phyloP scores from a whole-genome alignment of 1,140 invertebrate species.

The Drosophila novamexicana region DNA sequence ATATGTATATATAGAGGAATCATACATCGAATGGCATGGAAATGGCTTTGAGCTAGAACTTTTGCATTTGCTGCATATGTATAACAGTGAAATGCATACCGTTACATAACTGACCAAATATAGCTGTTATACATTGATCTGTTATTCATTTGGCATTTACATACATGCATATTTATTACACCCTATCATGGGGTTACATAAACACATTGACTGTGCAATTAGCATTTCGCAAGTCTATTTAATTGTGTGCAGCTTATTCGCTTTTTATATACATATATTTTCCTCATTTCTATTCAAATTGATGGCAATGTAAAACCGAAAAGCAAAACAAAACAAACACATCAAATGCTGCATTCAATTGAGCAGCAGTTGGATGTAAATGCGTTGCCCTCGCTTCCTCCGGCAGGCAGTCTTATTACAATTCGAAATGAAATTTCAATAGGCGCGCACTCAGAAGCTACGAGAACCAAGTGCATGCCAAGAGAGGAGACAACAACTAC shows the following conservation, averaged over 20 bases:
- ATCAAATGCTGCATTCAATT: slow-evolving; percentile 45
- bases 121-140: slow-evolving; percentile 11
- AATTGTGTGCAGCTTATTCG: slow-evolving; percentile 29
- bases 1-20: neutral
- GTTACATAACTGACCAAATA: slow-evolving; percentile 8
- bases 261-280: neutral
- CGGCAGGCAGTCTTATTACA: slow-evolving; percentile 51
- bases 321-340: slow-evolving; percentile 8
- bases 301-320: slow-evolving; percentile 37
- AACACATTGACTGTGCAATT: slow-evolving; percentile 55
- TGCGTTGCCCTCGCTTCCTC: slow-evolving; percentile 12
- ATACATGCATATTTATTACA: slow-evolving; percentile 28
- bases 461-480: slow-evolving; percentile 47
- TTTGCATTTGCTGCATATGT: neutral
- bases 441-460: slow-evolving; percentile 34
- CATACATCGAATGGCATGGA: neutral
- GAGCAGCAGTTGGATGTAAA: slow-evolving; percentile 29
- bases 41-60: neutral
- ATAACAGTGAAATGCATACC: slow-evolving; percentile 2
- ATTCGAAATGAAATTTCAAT: slow-evolving; percentile 68
- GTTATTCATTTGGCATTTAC: slow-evolving; percentile 1
- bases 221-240: slow-evolving; percentile 35
- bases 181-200: slow-evolving; percentile 56
- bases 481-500: slow-evolving; percentile 12
- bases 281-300: slow-evolving; percentile 37